These are phyloP conservation scores for Dunckerocampus dactyliophorus DNA, from an alignment of 2,113 vertebrate genomes.

Conservation along the genomic window DNA sequence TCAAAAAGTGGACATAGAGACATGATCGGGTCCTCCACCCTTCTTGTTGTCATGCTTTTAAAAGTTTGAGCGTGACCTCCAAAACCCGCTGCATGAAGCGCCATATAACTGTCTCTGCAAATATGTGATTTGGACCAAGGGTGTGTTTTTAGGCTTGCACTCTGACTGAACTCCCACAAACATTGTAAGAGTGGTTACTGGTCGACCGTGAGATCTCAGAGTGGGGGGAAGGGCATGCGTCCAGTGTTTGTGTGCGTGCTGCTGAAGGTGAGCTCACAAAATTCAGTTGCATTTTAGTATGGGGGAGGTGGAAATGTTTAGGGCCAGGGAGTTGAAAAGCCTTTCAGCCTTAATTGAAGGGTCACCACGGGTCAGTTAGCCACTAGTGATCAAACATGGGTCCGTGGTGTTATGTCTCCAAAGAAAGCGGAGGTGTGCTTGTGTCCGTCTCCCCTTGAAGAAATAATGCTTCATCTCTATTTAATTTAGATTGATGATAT, in stretches of 20 bases:
- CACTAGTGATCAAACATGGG: conserved; percentile 36
- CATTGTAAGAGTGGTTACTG: conserved; percentile 35
- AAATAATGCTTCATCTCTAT: conserved; percentile 4
- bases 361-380: conserved; percentile 39
- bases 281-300: conserved; percentile 20
- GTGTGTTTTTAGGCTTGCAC: conserved; percentile 43
- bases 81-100: conserved; percentile 3
- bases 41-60: conserved; percentile 35
- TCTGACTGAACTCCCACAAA: conserved; percentile 49
- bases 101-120: conserved; percentile 4
- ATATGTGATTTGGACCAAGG: conserved; percentile 33
- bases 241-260: conserved; percentile 36
- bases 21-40: conserved; percentile 21
- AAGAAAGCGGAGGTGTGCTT: conserved; percentile 9
- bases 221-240: conserved; percentile 39
- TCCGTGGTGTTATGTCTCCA: conserved; percentile 12
- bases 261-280: conserved; percentile 40
- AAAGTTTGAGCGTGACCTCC: conserved; percentile 34
- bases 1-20: conserved; percentile 4
- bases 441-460: conserved; percentile 16
- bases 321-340: conserved; percentile 14
- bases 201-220: conserved; percentile 28
- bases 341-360: conserved; percentile 55
- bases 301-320: conserved; percentile 35
- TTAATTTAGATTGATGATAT: too few relatives aligned